These are phyloP conservation scores for Orthosia gracilis DNA, from an alignment of 2,888 invertebrate species.

Conservation along the genomic window DNA sequence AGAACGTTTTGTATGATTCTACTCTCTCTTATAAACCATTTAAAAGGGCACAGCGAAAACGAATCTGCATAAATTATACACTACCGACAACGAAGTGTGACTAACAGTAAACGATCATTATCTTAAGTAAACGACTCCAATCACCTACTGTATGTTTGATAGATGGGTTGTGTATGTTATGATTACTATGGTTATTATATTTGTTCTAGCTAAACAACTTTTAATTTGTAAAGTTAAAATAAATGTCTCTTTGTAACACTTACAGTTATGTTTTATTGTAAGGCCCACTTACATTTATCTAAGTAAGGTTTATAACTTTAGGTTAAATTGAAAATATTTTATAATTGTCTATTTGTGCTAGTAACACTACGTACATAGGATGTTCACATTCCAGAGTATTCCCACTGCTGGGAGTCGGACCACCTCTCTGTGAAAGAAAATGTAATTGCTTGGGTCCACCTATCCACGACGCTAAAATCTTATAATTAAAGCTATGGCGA, in stretches of 20 bases:
- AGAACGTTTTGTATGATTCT: not conserved
- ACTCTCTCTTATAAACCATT: not conserved
- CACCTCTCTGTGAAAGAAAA: not conserved
- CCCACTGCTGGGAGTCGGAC: not conserved
- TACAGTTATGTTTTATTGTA: no score
- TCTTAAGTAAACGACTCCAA: conserved; percentile 18
- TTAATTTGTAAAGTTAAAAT: no score
- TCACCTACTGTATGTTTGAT: conserved; percentile 30
- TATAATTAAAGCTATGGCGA: not conserved
- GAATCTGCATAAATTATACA: conserved; percentile 30
- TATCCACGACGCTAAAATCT: not conserved
- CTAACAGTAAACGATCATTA: conserved; percentile 43
- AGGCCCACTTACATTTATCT: no score
- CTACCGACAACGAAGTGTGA: conserved; percentile 6
- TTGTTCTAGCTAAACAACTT: no score
- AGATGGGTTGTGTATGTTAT: conserved; percentile 8
- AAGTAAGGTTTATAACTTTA: no score
- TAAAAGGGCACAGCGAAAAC: conserved; percentile 23
- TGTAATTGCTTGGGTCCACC: not conserved
- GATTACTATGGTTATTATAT: conserved; percentile 10
- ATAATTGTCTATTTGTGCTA: no score
- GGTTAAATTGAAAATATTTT: no score
- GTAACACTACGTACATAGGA: no score
- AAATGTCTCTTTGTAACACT: no score
- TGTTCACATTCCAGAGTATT: no score